These are phyloP conservation scores for Psittacara wagleri DNA, from an alignment of 2,113 vertebrate genomes.

Conservation along the genomic window DNA sequence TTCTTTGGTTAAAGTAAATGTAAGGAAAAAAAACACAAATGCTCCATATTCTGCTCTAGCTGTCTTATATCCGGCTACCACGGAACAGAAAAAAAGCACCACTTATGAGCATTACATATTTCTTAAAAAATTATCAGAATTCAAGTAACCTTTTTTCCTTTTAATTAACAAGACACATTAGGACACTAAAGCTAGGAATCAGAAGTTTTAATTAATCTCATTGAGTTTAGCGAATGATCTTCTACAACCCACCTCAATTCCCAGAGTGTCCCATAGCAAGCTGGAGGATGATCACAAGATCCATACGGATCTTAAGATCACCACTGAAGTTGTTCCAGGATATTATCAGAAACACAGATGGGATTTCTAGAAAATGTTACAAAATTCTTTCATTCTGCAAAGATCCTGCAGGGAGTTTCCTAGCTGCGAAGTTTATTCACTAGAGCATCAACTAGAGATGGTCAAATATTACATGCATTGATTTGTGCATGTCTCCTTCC, in stretches of 20 bases:
- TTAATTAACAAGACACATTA: constrained; percentile 27
- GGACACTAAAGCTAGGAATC: constrained; percentile 2
- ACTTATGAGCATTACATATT: not conserved
- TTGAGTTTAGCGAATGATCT: not conserved
- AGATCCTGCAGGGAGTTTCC: not conserved
- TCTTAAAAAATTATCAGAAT: not conserved
- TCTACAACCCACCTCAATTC: not conserved
- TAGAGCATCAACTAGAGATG: not conserved
- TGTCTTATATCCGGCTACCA: not conserved
- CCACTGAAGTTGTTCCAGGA: not conserved
- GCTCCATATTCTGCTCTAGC: not conserved
- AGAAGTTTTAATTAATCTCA: constrained; percentile 46
- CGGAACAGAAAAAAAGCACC: not conserved
- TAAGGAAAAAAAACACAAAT: not conserved
- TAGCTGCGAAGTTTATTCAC: not conserved
- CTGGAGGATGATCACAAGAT: not conserved
- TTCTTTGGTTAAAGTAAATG: not conserved
- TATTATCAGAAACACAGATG: not conserved
- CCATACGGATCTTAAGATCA: not conserved
- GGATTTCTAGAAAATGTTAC: not conserved
- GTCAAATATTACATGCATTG: not conserved
- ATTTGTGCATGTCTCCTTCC: not conserved
- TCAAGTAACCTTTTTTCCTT: not conserved
- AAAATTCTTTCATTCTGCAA: not conserved
- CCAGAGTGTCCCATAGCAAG: not conserved